phyloP scores from a whole-genome alignment of 2,888 invertebrate species.

The Chorisops tibialis region DNA sequence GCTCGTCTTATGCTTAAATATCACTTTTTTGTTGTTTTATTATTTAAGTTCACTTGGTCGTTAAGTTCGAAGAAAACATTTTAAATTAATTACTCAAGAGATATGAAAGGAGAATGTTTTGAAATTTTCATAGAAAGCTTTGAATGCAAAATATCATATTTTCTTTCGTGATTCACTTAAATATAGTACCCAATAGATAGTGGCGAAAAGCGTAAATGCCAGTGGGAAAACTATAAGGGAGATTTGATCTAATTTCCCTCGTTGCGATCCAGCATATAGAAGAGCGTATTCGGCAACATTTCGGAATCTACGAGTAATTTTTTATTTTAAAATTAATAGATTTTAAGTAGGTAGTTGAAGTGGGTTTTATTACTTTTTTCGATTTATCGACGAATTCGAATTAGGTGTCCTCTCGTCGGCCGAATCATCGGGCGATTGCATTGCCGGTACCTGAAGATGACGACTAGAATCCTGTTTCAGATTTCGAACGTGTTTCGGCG shows the following conservation, averaged over 20 bases:
- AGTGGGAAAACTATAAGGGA: conserved; percentile 61
- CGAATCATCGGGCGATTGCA: conserved; percentile 31
- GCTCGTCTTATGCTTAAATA: no score
- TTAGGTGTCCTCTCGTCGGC: conserved; percentile 25
- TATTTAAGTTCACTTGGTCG: no score
- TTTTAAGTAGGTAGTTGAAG: no score
- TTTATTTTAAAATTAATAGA: no score
- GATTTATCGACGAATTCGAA: conserved; percentile 27
- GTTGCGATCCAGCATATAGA: conserved; percentile 62
- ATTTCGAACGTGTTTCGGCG: conserved; percentile 23
- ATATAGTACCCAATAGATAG: conserved; percentile 62
- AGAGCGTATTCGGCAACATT: conserved; percentile 56
- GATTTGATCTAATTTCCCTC: conserved; percentile 59
- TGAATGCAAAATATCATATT: conserved; percentile 36
- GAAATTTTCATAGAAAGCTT: not conserved
- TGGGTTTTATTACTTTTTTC: conserved; percentile 31
- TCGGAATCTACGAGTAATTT: conserved; percentile 44
- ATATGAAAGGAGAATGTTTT: no score
- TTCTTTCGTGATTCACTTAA: conserved; percentile 55
- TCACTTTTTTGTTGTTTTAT: no score
- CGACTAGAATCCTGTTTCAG: conserved; percentile 19
- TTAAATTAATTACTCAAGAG: no score
- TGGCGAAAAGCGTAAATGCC: conserved; percentile 58
- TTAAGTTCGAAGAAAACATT: no score
- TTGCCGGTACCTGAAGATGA: conserved; percentile 13